Evolutionary conservation across 2,113 vertebrate species (phyloP).

Genomic region (Pycnonotus jocosus): DNA sequence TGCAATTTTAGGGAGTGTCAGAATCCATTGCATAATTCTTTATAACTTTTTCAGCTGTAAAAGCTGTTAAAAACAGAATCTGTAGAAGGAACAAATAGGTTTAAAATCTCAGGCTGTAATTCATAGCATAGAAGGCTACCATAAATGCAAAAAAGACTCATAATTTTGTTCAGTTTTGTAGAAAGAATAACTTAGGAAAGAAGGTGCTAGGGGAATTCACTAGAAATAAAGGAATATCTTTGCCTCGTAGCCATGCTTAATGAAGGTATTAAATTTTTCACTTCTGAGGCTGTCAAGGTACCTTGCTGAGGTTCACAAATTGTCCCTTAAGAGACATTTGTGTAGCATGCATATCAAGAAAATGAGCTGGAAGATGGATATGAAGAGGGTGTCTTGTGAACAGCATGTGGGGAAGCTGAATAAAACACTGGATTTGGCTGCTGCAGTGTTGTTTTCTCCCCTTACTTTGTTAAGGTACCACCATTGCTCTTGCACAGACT

Average conservation of each 20-base stretch:
- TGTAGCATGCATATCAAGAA: background rate
- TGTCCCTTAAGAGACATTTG: conserved; percentile 7
- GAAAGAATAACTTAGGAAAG: background rate
- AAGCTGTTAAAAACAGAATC: background rate
- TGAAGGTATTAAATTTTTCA: background rate
- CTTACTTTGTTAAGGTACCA: background rate
- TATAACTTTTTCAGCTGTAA: background rate
- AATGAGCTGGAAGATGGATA: background rate
- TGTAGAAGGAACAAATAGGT: background rate
- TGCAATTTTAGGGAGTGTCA: background rate
- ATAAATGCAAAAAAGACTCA: background rate
- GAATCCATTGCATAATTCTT: background rate
- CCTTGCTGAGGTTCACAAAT: background rate
- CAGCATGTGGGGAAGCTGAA: background rate
- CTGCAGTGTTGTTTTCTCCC: background rate
- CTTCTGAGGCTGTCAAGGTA: background rate
- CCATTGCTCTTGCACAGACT: background rate
- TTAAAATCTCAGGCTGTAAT: background rate
- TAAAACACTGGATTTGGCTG: background rate
- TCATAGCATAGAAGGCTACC: background rate
- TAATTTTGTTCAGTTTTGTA: background rate
- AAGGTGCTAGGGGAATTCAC: background rate
- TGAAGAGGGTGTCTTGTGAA: background rate
- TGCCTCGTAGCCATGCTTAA: conserved; percentile 33
- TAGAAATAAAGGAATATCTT: background rate